Evolutionary conservation across 2,888 invertebrate species (phyloP).

Genomic region (Agrenia bidenticulata): DNA sequence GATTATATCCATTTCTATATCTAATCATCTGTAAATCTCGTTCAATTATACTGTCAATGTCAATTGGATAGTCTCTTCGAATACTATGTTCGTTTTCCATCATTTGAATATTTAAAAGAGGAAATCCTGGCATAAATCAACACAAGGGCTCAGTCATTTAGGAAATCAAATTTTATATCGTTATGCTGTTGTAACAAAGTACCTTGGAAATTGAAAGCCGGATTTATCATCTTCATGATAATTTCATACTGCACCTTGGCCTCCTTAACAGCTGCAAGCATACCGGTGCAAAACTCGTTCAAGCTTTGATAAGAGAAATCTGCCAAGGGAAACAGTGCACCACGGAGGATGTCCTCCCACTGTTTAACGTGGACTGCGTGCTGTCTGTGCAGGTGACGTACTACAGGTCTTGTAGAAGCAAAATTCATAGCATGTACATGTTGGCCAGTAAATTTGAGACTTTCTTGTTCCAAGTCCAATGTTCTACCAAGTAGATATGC

Average conservation of each 20-base stretch:
- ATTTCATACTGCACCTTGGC: constrained; percentile 15
- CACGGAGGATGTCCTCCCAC: constrained; percentile 25
- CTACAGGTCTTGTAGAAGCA: background rate
- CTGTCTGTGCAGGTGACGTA: background rate
- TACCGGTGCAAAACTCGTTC: constrained; percentile 7
- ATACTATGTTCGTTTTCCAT: too few relatives aligned
- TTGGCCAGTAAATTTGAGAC: background rate
- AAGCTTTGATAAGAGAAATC: constrained; percentile 14
- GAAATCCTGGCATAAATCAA: too few relatives aligned
- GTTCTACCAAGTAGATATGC: too few relatives aligned
- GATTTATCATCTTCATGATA: constrained; percentile 22
- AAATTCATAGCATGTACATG: background rate
- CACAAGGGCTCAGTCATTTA: too few relatives aligned
- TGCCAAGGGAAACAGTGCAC: constrained; percentile 21
- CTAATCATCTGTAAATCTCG: too few relatives aligned
- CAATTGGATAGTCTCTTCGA: constrained; percentile 14
- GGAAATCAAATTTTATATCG: too few relatives aligned
- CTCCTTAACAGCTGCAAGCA: background rate
- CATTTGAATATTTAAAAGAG: too few relatives aligned
- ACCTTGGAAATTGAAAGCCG: constrained; percentile 32
- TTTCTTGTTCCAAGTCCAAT: background rate
- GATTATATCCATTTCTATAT: too few relatives aligned
- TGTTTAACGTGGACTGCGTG: constrained; percentile 11
- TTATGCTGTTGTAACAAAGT: background rate
- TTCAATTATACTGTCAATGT: too few relatives aligned